Base-by-base conservation (phyloP, 2,113 vertebrate genomes). In the Anas platyrhynchos region DNA sequence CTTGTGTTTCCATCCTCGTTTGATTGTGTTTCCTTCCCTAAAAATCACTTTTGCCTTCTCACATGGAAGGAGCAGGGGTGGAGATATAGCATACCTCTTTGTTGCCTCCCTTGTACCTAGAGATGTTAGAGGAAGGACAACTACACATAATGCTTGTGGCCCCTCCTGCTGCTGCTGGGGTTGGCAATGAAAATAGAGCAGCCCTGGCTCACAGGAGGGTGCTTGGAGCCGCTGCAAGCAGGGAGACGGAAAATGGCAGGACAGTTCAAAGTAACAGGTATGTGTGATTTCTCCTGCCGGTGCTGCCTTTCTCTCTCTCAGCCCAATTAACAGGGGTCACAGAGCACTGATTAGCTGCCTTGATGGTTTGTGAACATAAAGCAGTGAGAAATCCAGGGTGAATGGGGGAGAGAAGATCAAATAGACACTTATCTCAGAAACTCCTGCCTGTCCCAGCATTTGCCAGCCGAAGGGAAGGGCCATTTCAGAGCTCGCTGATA, bases 341-440 rank as follows among this genome's bases (percentile, higher is more conserved):
- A 80, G 90, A 96, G 93, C 89, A 83, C 91, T 88, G 91, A 95
- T 96, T 95, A 95, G 90, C 90, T 91, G 93, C 92, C 84, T 94
- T 90, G 77, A 83, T 7, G 0, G 91, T 96, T 90, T 94, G 92
- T 84, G 92, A 95, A 88, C 94, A 88, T 86, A 93, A 94, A 97
- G 68, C 89, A 94, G 89, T 79, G 89, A 95, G 93, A 96, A 93
- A 80, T 72, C 65, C 91, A 83, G 92, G 91, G 86, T 90, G 84
- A 94, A 88, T 84, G 67, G 48, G 73, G 77, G 71, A 55, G 67
- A 86, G 61, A 67, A 95, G 93, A 97, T 94, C 92, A 97, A 96
- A 97, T 92, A 93, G 83, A 85, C 94, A 91, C 85, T 95, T 94
- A 95, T 94, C 84, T 92, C 84, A 86, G 92, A 75, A 75, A 23